Base-by-base conservation (phyloP, 2,797 vertebrate genomes). In the Cottoperca gobio region DNA sequence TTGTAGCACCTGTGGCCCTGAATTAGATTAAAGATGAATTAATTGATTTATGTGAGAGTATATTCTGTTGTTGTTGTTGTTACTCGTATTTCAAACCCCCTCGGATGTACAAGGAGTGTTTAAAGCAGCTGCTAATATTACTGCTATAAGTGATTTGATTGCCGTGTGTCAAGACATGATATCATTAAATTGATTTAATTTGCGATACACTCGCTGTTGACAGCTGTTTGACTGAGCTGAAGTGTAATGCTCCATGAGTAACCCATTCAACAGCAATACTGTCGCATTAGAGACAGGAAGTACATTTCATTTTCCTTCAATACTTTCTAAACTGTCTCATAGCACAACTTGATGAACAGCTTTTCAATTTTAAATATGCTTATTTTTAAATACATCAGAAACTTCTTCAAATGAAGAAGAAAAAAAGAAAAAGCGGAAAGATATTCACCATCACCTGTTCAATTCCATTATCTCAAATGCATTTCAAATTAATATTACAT, bases 121-220 rank as follows among this genome's bases (percentile, higher is more conserved):
- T 67, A 65, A 72, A 69, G 45, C 76, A 83, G 70, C 70, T 79
- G 78, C 55, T 76, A 68, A 79, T 70, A 62, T 80, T 73, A 69
- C 67, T 61, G 59, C 65, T 76, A 64, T 37, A 70, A 82, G 71
- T 70, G 78, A 84, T 76, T 79, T 79, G 86, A 81, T 79, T 80
- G 79, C 73, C 13, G 73, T 42, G 71, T 80, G 85, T 84, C 75
- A 81, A 83, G 77, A 73, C 67, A 79, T 78, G 70, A 85, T 85
- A 88, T 80, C 72, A 73, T 23, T 78, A 78, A 79, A 76, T 81
- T 88, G 85, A 86, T 86, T 88, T 80, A 77, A 88, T 91, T 84
- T 84, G 82, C 13, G 49, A 82, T 79, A 82, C 66, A 79, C 81
- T 82, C 35, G 19, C 78, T 70, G 64, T 70, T 86, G 83, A 81